Evolutionary conservation across 2,113 vertebrate genomes (phyloP).

Genomic region (Lipophrys pholis): DNA sequence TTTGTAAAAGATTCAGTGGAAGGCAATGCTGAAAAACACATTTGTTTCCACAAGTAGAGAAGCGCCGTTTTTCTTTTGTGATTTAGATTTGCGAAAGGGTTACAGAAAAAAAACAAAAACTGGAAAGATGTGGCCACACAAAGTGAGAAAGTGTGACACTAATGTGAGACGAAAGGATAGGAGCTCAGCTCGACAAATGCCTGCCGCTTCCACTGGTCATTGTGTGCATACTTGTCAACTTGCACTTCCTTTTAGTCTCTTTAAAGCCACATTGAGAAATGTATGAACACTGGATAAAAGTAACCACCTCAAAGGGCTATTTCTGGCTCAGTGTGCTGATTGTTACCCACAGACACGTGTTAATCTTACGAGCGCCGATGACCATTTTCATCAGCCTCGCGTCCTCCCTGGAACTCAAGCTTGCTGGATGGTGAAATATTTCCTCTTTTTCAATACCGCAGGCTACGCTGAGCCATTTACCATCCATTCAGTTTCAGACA

Average conservation of each 20-base stretch:
- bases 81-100: not conserved
- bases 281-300: slow-evolving; percentile 4
- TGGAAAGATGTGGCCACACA: not conserved
- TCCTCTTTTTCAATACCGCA: not conserved
- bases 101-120: not conserved
- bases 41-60: too few relatives aligned
- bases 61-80: not conserved
- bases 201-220: slow-evolving; percentile 2
- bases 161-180: not conserved
- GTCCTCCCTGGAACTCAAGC: not conserved
- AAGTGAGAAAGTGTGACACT: slow-evolving; percentile 7
- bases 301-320: not conserved
- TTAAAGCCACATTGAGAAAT: slow-evolving; percentile 5
- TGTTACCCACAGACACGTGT: not conserved
- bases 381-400: slow-evolving; percentile 3
- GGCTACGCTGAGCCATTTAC: not conserved
- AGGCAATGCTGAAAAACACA: too few relatives aligned
- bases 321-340: not conserved
- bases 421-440: not conserved
- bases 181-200: not conserved
- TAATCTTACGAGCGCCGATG: not conserved
- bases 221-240: slow-evolving; percentile 8
- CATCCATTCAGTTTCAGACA: not conserved
- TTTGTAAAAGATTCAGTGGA: too few relatives aligned
- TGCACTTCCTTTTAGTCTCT: not conserved